A percentile compares a stretch with the other conserved stretches of the same genome.
Conservation (phyloP, 1,140 invertebrate genomes). For the Papilio helenus region DNA sequence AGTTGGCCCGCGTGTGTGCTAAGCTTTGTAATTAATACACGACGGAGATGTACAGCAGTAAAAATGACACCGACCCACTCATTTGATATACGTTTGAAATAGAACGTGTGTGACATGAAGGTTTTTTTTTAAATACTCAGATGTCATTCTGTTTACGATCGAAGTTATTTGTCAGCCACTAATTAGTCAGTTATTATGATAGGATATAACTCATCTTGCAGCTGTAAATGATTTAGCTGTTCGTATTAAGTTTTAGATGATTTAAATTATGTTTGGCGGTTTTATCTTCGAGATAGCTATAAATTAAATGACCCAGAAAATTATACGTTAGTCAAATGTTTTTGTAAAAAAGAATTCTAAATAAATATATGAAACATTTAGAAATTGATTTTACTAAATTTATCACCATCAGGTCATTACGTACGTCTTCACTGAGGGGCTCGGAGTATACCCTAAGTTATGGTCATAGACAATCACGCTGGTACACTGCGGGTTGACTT, state of each 20-base stretch:
- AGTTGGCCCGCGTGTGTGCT: conserved; percentile 53
- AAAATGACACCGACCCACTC: conserved; percentile 45
- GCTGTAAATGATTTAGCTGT: conserved; percentile 9
- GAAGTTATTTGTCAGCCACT: conserved; percentile 28
- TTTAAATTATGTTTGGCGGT: not conserved
- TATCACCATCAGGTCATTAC: too few species aligned
- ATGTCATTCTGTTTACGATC: conserved; percentile 40
- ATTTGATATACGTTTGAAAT: conserved; percentile 45
- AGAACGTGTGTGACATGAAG: conserved; percentile 36
- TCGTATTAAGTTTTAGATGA: conserved; percentile 26
- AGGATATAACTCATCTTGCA: not conserved
- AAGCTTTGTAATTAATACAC: conserved; percentile 68
- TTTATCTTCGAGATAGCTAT: not conserved
- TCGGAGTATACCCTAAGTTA: too few species aligned
- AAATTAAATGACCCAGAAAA: not conserved
- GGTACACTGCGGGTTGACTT: too few species aligned
- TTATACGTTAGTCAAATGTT: too few species aligned
- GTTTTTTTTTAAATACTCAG: conserved; percentile 47
- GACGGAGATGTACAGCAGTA: conserved; percentile 45
- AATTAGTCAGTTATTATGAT: conserved; percentile 29
- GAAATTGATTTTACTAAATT: too few species aligned
- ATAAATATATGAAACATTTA: too few species aligned
- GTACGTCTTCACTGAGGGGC: too few species aligned
- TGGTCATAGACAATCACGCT: too few species aligned
- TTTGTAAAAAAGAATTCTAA: too few species aligned